Evolutionary conservation across 1,140 invertebrate species (phyloP).

Genomic region (Anthonomus grandis): DNA sequence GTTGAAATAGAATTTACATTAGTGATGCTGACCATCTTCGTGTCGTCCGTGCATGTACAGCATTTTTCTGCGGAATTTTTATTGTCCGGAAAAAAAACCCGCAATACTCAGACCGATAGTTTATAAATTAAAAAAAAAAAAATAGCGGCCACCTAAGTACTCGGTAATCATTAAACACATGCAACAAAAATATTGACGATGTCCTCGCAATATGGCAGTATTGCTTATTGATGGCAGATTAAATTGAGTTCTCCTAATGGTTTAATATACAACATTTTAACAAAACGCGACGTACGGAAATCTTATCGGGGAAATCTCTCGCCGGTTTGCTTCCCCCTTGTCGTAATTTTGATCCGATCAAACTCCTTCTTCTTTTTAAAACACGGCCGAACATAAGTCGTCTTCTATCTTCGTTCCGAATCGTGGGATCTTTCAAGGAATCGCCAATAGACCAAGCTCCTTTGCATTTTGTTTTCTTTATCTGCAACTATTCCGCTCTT

Average conservation of each 20-base stretch:
- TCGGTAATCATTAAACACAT: not conserved
- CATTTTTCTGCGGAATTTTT: conserved; percentile 10
- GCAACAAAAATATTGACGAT: conserved; percentile 5
- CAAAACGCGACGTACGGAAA: no score
- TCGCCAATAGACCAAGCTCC: not conserved
- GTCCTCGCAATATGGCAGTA: conserved; percentile 11
- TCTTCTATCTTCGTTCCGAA: not conserved
- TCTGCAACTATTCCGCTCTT: no score
- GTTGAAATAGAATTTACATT: conserved; percentile 16
- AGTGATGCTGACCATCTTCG: conserved; percentile 4
- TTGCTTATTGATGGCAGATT: no score
- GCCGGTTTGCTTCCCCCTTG: not conserved
- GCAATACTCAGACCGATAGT: no score
- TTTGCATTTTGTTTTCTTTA: not conserved
- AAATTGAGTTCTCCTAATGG: no score
- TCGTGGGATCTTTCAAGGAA: conserved; percentile 4
- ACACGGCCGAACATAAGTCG: conserved; percentile 4
- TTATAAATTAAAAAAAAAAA: conserved; percentile 7
- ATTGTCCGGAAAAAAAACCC: not conserved
- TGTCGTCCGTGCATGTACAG: not conserved
- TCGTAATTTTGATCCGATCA: conserved; percentile 6
- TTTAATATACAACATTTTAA: no score
- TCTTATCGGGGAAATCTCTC: no score
- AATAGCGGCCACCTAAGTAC: conserved; percentile 7
- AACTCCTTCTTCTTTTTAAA: conserved; percentile 2